phyloP scores from a whole-genome alignment of 2,797 vertebrate species.

The Gephyroberyx darwinii region DNA sequence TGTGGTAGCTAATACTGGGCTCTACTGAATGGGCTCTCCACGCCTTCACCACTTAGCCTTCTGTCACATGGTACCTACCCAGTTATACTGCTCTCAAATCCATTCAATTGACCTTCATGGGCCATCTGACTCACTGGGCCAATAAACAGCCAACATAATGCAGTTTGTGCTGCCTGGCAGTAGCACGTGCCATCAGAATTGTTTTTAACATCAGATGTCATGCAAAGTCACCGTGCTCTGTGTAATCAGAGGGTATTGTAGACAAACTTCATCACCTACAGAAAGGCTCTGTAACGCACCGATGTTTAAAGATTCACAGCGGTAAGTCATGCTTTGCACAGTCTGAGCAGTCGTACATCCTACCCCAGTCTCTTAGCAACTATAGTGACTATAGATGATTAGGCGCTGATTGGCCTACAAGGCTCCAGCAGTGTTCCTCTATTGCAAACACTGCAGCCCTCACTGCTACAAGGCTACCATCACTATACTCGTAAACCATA shows the following conservation, averaged over 20 bases:
- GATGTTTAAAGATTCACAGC: conserved; percentile 50
- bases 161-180: conserved; percentile 56
- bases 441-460: conserved; percentile 32
- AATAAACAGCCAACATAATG: conserved; percentile 70
- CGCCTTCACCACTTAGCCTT: conserved; percentile 70
- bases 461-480: conserved; percentile 17
- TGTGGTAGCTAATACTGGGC: conserved; percentile 61
- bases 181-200: conserved; percentile 34
- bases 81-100: conserved; percentile 67
- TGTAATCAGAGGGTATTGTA: conserved; percentile 25
- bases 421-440: conserved; percentile 23
- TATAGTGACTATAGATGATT: conserved; percentile 62
- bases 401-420: conserved; percentile 62
- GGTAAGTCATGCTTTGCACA: conserved; percentile 42
- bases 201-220: conserved; percentile 44
- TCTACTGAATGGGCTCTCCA: conserved; percentile 59
- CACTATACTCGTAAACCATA: conserved; percentile 33
- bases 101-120: conserved; percentile 78
- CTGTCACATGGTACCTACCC: conserved; percentile 68
- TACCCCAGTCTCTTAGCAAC: conserved; percentile 72
- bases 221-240: conserved; percentile 51
- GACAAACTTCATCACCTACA: conserved; percentile 25
- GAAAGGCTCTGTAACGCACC: conserved; percentile 4
- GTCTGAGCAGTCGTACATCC: conserved; percentile 58
- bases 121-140: conserved; percentile 65